phyloP scores from a whole-genome alignment of 2,888 invertebrate species.

The Apodemia hepburni region DNA sequence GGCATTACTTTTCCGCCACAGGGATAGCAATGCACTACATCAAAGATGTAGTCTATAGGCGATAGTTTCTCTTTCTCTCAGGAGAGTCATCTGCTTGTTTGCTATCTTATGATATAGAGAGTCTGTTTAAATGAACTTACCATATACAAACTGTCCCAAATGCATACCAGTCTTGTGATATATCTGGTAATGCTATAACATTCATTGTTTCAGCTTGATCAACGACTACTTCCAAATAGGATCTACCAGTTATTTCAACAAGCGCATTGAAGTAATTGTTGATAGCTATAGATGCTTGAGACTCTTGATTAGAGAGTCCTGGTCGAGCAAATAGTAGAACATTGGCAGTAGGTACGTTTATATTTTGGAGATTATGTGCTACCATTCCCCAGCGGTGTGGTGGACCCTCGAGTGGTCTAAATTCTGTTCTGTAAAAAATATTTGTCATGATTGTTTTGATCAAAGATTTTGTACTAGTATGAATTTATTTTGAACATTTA shows the following conservation, averaged over 20 bases:
- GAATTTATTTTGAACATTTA: too few relatives aligned
- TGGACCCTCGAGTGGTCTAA: conserved; percentile 46
- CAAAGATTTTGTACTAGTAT: too few relatives aligned
- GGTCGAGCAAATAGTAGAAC: conserved; percentile 47
- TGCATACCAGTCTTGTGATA: conserved; percentile 54
- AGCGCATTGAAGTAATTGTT: conserved; percentile 46
- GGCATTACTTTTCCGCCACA: too few relatives aligned
- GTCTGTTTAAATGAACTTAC: conserved; percentile 43
- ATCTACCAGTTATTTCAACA: conserved; percentile 55
- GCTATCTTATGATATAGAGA: too few relatives aligned
- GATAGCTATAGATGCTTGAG: conserved; percentile 49
- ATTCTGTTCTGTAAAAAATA: conserved; percentile 36
- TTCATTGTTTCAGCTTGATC: conserved; percentile 53
- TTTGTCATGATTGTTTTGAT: too few relatives aligned
- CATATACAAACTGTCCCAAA: conserved; percentile 62
- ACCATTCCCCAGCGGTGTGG: conserved; percentile 59
- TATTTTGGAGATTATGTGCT: conserved; percentile 53
- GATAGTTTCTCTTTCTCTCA: too few relatives aligned
- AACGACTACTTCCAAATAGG: conserved; percentile 46
- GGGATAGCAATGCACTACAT: too few relatives aligned
- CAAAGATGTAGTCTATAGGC: too few relatives aligned
- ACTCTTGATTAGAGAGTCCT: conserved; percentile 44
- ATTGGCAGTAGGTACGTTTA: conserved; percentile 46
- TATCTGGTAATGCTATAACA: conserved; percentile 59
- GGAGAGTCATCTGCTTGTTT: too few relatives aligned